phyloP scores from a whole-genome alignment of 23 tunicate species.

The Ciona savignyi region DNA sequence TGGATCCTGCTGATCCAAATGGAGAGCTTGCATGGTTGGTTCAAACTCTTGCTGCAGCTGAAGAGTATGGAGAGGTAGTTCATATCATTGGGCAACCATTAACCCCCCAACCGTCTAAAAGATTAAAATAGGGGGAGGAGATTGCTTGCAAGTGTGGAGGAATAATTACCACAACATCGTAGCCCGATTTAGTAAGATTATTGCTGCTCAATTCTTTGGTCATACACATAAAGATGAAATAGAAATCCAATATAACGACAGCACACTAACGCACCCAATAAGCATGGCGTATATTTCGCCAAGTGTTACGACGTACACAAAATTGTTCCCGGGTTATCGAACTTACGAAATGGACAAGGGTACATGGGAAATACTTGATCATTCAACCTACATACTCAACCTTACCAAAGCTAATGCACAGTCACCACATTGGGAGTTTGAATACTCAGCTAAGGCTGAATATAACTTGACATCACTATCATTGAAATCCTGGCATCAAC shows the following conservation, averaged over 20 bases:
- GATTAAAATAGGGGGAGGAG: too few relatives aligned
- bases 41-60: slow-evolving; percentile 35
- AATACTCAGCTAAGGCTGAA: slow-evolving; percentile 62
- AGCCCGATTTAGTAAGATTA: slow-evolving; percentile 33
- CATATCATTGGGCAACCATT: slow-evolving; percentile 91
- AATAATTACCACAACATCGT: slow-evolving; percentile 60
- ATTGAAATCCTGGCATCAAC: slow-evolving; percentile 36
- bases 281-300: slow-evolving; percentile 66
- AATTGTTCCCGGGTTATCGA: slow-evolving; percentile 70
- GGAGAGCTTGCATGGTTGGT: slow-evolving; percentile 73
- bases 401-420: slow-evolving; percentile 63
- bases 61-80: slow-evolving; percentile 60
- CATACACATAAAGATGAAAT: slow-evolving; percentile 88
- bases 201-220: slow-evolving; percentile 83
- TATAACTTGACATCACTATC: slow-evolving; percentile 39
- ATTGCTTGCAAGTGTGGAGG: slow-evolving; percentile 81
- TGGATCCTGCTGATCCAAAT: slow-evolving; percentile 70
- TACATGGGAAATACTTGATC: slow-evolving; percentile 39
- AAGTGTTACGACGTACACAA: slow-evolving; percentile 66
- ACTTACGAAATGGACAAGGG: slow-evolving; percentile 26
- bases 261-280: slow-evolving; percentile 21
- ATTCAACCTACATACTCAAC: slow-evolving; percentile 53
- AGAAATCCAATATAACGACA: slow-evolving; percentile 57
- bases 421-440: slow-evolving; percentile 46
- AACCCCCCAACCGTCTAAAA: slow-evolving; percentile 88